phyloP scores from a whole-genome alignment of 2,797 vertebrate genomes.

The Pseudochromis fuscus region DNA sequence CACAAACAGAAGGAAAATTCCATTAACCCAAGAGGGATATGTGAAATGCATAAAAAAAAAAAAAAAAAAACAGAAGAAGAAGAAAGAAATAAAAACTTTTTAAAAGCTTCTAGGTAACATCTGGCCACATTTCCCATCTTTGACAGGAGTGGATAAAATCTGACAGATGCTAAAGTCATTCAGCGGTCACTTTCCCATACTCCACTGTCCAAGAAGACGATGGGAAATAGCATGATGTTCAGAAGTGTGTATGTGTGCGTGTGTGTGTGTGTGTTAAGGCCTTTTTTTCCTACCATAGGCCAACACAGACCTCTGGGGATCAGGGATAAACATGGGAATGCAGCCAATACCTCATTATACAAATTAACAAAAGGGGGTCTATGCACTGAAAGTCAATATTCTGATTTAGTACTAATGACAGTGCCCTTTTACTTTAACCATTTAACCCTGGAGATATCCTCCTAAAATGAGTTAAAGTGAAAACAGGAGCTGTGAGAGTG shows the following conservation, averaged over 20 bases:
- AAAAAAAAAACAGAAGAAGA: too few species aligned
- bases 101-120: slow-evolving; percentile 21
- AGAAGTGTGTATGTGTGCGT: too few species aligned
- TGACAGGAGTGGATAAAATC: slow-evolving; percentile 32
- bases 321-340: slow-evolving; percentile 52
- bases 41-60: too few species aligned
- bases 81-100: slow-evolving; percentile 23
- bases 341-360: slow-evolving; percentile 69
- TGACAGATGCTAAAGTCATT: slow-evolving; percentile 50
- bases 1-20: slow-evolving; percentile 12
- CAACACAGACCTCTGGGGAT: slow-evolving; percentile 32
- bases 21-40: neutral
- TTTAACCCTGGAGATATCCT: neutral
- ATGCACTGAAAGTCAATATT: slow-evolving; percentile 36
- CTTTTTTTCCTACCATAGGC: slow-evolving; percentile 7
- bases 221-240: slow-evolving; percentile 35
- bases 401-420: slow-evolving; percentile 25
- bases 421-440: slow-evolving; percentile 16
- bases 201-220: slow-evolving; percentile 20
- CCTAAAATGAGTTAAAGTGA: neutral
- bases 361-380: slow-evolving; percentile 62
- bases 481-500: neutral
- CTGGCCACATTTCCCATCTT: slow-evolving; percentile 19
- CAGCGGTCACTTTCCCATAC: slow-evolving; percentile 16
- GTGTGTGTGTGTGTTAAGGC: slow-evolving; percentile 27